Conservation (phyloP, 2,797 vertebrate species). For the Neopelma chrysocephalum region DNA sequence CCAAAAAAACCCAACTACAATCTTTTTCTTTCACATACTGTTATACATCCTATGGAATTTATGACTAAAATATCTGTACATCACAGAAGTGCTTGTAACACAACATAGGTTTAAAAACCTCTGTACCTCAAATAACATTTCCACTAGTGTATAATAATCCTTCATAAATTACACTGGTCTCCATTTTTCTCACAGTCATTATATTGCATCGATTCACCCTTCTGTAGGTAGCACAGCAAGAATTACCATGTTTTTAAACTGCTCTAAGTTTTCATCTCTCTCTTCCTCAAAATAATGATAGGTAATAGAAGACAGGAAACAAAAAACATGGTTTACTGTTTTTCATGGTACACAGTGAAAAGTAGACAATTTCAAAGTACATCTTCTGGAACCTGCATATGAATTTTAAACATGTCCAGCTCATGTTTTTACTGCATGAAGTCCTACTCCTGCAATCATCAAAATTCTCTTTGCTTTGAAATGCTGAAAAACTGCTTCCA, state of each 20-base stretch:
- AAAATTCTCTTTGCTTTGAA: constrained; percentile 27
- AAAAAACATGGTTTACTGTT: background rate
- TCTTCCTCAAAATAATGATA: background rate
- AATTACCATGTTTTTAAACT: background rate
- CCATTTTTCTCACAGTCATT: background rate
- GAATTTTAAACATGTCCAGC: background rate
- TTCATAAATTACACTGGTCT: background rate
- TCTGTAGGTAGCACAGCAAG: background rate
- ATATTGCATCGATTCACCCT: background rate
- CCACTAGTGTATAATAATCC: background rate
- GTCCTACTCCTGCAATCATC: background rate
- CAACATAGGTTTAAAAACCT: background rate
- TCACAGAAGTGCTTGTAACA: background rate
- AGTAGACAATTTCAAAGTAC: background rate
- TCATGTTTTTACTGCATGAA: background rate
- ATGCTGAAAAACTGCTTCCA: constrained; percentile 27
- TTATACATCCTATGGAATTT: background rate
- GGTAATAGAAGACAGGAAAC: background rate
- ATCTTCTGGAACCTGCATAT: background rate
- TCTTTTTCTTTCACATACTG: background rate
- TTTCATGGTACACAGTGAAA: background rate
- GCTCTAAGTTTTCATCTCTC: background rate
- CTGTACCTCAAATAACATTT: background rate
- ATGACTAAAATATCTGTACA: background rate
- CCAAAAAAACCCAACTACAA: background rate